phyloP scores from a whole-genome alignment of 2,113 vertebrate genomes.

The Ictalurus furcatus region DNA sequence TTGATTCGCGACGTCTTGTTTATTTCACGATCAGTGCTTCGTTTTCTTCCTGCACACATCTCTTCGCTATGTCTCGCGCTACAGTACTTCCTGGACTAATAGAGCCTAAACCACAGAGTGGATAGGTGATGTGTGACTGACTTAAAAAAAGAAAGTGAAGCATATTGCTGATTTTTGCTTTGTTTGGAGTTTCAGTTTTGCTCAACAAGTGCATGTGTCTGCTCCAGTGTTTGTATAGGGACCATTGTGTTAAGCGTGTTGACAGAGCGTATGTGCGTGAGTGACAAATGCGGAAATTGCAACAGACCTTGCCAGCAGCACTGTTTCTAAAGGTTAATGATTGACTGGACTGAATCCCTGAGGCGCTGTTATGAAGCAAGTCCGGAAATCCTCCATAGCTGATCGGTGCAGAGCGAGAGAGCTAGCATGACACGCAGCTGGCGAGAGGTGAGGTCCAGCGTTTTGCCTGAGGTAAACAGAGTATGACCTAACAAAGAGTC shows the following conservation, averaged over 20 bases:
- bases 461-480: not conserved
- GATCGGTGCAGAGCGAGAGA: not conserved
- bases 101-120: not conserved
- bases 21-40: not conserved
- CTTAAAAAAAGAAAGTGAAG: not conserved
- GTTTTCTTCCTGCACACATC: not conserved
- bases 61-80: not conserved
- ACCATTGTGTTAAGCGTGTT: not conserved
- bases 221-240: not conserved
- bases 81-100: not conserved
- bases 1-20: not conserved
- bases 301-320: not conserved
- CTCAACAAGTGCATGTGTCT: not conserved
- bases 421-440: not conserved
- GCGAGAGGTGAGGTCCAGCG: too few relatives aligned
- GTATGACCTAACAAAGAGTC: not conserved
- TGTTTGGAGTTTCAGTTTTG: not conserved
- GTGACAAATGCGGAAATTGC: constrained; percentile 1
- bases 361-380: not conserved
- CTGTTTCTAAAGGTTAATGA: constrained; percentile 7
- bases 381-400: not conserved
- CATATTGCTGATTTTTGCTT: not conserved
- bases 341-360: not conserved
- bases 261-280: not conserved
- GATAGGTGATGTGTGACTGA: constrained; percentile 3